These are phyloP conservation scores for Tauraco hartlaubi DNA, from an alignment of 2,797 vertebrate species.

Conservation along the genomic window DNA sequence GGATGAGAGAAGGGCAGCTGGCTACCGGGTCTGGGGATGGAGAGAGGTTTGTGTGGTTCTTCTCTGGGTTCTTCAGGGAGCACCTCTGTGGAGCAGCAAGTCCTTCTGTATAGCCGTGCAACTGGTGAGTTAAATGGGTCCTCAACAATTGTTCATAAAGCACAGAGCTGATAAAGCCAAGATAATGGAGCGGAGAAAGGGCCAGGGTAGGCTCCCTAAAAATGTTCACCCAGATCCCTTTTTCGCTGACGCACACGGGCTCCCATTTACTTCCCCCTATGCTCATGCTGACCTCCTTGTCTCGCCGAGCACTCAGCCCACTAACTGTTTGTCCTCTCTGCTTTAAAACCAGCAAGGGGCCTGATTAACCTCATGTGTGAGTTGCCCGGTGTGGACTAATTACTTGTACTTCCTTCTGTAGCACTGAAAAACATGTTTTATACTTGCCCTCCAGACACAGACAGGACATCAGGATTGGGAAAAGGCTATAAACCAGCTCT, in stretches of 20 bases:
- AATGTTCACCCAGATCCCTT: not conserved
- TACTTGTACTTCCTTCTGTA: conserved; percentile 79
- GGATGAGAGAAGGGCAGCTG: not conserved
- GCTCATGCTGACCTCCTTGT: not conserved
- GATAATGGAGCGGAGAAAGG: not conserved
- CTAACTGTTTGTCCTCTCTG: conserved; percentile 60
- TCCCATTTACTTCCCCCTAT: not conserved
- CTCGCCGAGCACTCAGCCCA: conserved; percentile 28
- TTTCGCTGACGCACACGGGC: not conserved
- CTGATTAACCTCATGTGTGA: conserved; percentile 62
- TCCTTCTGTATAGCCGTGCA: not conserved
- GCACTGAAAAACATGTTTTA: conserved; percentile 76
- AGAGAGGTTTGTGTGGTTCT: not conserved
- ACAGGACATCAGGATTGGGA: conserved; percentile 77
- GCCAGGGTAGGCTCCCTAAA: not conserved
- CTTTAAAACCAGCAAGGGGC: conserved; percentile 52
- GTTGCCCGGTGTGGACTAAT: conserved; percentile 74
- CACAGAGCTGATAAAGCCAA: not conserved
- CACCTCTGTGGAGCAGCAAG: not conserved
- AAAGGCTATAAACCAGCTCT: conserved; percentile 78
- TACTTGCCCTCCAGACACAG: conserved; percentile 71
- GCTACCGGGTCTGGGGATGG: not conserved
- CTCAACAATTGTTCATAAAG: not conserved
- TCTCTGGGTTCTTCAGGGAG: not conserved
- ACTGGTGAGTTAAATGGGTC: not conserved